Conservation (phyloP, 2,797 vertebrate species). For the Amphiprion clarkii region DNA sequence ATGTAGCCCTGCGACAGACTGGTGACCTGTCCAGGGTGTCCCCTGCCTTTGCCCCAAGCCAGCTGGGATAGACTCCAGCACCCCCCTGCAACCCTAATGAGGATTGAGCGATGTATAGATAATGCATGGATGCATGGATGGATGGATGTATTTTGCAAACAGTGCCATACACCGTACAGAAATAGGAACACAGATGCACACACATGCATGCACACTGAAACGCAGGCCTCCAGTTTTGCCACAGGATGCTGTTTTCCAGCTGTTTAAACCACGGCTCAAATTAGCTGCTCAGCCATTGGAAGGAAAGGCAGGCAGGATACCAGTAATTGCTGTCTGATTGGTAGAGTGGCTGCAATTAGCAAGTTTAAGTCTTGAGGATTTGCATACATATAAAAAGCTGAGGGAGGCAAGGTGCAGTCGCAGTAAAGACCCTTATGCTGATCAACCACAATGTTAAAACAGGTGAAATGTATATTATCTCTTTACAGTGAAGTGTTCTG, state of each 20-base stretch:
- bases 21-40: too few species aligned
- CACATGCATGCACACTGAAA: conserved; percentile 53
- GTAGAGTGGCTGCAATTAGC: conserved; percentile 89
- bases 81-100: too few species aligned
- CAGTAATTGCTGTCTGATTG: conserved; percentile 91
- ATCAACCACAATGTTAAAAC: too few species aligned
- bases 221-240: conserved; percentile 74
- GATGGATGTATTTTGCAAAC: conserved; percentile 56
- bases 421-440: conserved; percentile 9
- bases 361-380: conserved; percentile 73
- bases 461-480: too few species aligned
- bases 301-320: conserved; percentile 89
- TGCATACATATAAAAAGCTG: conserved; percentile 73
- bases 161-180: conserved; percentile 49
- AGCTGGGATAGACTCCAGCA: too few species aligned
- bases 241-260: conserved; percentile 85
- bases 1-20: too few species aligned
- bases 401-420: conserved; percentile 52
- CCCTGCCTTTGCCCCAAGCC: too few species aligned
- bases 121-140: too few species aligned
- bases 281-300: conserved; percentile 90
- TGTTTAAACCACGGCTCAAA: conserved; percentile 89
- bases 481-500: too few species aligned
- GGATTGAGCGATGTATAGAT: too few species aligned
- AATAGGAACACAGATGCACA: conserved; percentile 53